Base-by-base conservation (phyloP, 2,888 invertebrate species). In the Limnephilus auricula region DNA sequence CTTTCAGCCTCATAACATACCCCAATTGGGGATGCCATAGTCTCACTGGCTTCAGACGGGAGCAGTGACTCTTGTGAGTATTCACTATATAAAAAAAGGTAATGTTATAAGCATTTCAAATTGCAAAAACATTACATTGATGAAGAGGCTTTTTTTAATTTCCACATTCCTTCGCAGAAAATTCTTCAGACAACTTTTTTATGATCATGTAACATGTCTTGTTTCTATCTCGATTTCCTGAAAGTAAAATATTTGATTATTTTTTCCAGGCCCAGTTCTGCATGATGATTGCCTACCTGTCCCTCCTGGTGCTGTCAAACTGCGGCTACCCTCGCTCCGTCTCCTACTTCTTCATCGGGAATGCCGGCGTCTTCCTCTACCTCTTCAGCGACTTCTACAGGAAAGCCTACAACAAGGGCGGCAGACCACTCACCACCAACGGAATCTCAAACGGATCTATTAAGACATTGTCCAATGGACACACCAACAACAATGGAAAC, bases 201-300 rank as follows among this genome's bases (percentile, higher is more conserved):
- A 65, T 65, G 25, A 25, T n/a, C 25, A 4, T 25, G 25, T 65
- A 9, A 65, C 18, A 25, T 65, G 65, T 25, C 18, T 25, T 65
- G 25, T 25, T 1, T 0, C 6, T 65, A 25, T 25, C 25, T 25
- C 0, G 5, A 6, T 85, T 40, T 30, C 5, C n/a, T 85, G 37
- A 65, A 65, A 65, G 25, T 65, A 25, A n/a, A 9, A 5, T 18
- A 5, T n/a, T n/a, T 65, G 25, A 25, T 25, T 25, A 65, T 25
- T 80, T 34, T 91, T 95, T 95, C 31, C 95, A 97, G 97, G 94
- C 96, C 1, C 98, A 98, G 94, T 97, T 98, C 93, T 95, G 96
- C 40, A 94, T 97, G 80, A 97, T 97, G 96, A 95, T 97, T 34
- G 94, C 95, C 13, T 97, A 97, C 94, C 96, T 97, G 94, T 94